Evolutionary conservation across 30 jellyfish, hydroid and myxozoan genomes (phyloP).

Genomic region (Cassiopea xamachana): DNA sequence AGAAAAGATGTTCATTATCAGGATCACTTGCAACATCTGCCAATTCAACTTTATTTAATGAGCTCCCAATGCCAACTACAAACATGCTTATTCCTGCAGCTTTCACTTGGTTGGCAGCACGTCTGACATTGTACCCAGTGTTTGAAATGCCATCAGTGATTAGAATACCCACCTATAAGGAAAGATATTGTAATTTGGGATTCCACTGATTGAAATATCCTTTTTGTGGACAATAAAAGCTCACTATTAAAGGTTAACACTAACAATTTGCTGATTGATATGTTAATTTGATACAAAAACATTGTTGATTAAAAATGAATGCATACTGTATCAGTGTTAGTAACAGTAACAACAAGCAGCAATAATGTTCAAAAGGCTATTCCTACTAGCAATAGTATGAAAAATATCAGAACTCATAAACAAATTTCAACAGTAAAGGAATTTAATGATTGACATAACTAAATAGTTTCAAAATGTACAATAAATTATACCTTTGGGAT

Average conservation of each 20-base stretch:
- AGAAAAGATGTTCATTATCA: constrained; percentile 73
- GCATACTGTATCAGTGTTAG: too few relatives aligned
- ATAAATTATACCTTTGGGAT: constrained; percentile 83
- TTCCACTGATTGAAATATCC: background rate
- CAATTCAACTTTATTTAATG: constrained; percentile 62
- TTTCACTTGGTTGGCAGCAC: constrained; percentile 82
- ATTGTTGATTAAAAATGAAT: too few relatives aligned
- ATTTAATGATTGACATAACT: background rate
- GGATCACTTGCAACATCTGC: constrained; percentile 94
- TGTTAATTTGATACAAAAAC: too few relatives aligned
- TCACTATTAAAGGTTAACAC: too few relatives aligned
- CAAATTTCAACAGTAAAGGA: too few relatives aligned
- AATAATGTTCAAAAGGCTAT: too few relatives aligned
- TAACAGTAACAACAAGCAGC: too few relatives aligned
- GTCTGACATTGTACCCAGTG: constrained; percentile 57
- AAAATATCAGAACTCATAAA: too few relatives aligned
- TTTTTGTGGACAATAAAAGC: too few relatives aligned
- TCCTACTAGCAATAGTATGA: too few relatives aligned
- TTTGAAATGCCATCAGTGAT: constrained; percentile 94
- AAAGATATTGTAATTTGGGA: background rate
- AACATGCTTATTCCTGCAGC: constrained; percentile 94
- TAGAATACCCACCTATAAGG: constrained; percentile 83
- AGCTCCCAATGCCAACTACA: constrained; percentile 85
- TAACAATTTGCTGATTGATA: too few relatives aligned
- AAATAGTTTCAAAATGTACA: background rate